phyloP scores from a whole-genome alignment of 2,797 vertebrate genomes.

The Pseudopleuronectes americanus region DNA sequence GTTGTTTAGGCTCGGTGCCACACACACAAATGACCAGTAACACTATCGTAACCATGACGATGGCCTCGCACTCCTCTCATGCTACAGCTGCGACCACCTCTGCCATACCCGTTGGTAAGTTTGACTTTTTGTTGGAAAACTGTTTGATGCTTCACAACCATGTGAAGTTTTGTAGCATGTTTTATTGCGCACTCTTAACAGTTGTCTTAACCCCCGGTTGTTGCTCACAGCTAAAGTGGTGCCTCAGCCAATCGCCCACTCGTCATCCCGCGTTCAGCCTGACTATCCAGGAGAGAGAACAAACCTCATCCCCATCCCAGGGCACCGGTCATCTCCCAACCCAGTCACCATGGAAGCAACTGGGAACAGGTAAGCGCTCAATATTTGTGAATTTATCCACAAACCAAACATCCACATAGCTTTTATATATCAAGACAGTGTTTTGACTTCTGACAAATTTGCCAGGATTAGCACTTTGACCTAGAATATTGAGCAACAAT shows the following conservation, averaged over 20 bases:
- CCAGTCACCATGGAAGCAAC: constrained; percentile 95
- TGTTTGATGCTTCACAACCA: too few species aligned
- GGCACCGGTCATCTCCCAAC: constrained; percentile 95
- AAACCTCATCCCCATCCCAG: constrained; percentile 93
- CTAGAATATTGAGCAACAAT: too few species aligned
- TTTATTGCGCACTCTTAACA: too few species aligned
- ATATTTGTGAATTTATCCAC: not conserved
- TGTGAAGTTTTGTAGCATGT: not conserved
- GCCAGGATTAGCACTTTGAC: too few species aligned
- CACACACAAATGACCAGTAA: constrained; percentile 94
- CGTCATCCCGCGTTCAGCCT: constrained; percentile 93
- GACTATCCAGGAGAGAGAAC: constrained; percentile 93
- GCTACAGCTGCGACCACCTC: constrained; percentile 96
- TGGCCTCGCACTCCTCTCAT: constrained; percentile 97
- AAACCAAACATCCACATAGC: not conserved
- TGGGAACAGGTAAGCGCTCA: constrained; percentile 89
- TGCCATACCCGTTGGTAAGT: constrained; percentile 97
- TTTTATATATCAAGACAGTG: too few species aligned
- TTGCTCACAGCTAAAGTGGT: constrained; percentile 93
- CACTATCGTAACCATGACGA: constrained; percentile 97
- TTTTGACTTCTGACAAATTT: too few species aligned
- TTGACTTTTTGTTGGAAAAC: not conserved
- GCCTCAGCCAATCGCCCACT: constrained; percentile 96
- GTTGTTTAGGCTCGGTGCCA: constrained; percentile 87
- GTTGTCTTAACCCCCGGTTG: not conserved